A percentile compares a stretch with the other conserved stretches of the same genome.
Evolutionary conservation across 2,113 vertebrate species (phyloP).

Genomic region (Podilymbus podiceps): DNA sequence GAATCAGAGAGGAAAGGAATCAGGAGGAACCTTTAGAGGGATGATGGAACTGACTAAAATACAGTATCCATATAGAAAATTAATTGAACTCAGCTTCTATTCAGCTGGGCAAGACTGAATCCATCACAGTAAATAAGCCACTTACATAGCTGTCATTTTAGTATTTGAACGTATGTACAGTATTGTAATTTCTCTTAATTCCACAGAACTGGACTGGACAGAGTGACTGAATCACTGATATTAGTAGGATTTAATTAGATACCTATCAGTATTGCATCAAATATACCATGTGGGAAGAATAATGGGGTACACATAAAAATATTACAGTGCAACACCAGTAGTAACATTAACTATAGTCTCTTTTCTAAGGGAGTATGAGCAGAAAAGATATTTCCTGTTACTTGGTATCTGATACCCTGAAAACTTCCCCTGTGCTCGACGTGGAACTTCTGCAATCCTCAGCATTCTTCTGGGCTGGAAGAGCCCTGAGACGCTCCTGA

Average conservation of each 20-base stretch:
- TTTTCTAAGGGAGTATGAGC: neutral
- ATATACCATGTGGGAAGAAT: neutral
- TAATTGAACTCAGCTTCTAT: neutral
- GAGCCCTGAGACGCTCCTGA: neutral
- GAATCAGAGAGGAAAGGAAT: neutral
- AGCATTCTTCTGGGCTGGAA: neutral
- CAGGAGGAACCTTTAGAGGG: neutral
- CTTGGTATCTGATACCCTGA: neutral
- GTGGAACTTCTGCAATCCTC: neutral
- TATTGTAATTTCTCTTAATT: neutral
- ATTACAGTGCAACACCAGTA: neutral
- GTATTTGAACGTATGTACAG: neutral
- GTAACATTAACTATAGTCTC: neutral
- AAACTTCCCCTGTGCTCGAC: neutral
- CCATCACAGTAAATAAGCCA: neutral
- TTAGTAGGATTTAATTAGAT: neutral
- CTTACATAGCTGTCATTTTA: neutral
- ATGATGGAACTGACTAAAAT: neutral
- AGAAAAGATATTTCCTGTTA: neutral
- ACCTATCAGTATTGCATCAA: neutral
- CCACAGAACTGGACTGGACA: neutral
- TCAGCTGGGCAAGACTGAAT: neutral
- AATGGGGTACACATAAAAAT: neutral
- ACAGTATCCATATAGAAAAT: neutral
- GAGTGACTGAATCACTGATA: neutral